Conservation (phyloP, 2,113 vertebrate genomes). For the Aplodontia rufa region DNA sequence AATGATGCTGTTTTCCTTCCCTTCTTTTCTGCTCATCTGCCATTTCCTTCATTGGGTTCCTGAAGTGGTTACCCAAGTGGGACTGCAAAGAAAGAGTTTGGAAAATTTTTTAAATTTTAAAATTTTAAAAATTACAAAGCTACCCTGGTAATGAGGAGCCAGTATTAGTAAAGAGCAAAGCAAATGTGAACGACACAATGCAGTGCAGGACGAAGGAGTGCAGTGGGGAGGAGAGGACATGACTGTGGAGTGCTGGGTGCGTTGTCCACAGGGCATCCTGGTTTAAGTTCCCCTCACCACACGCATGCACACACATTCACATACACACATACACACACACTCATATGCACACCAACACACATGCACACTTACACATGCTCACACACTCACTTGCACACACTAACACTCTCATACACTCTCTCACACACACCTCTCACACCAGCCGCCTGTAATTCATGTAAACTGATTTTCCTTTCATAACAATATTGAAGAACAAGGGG, state of each 20-base stretch:
- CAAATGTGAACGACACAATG: background rate
- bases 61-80: background rate
- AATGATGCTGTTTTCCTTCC: background rate
- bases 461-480: background rate
- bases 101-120: background rate
- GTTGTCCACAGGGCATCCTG: no score
- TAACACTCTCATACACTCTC: background rate
- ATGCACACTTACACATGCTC: accelerated
- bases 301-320: background rate
- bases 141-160: background rate
- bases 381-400: background rate
- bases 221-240: accelerated
- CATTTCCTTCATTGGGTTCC: background rate
- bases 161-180: background rate
- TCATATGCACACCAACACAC: background rate
- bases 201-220: background rate
- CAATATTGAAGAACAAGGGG: background rate
- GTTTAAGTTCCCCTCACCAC: background rate
- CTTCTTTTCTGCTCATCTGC: background rate
- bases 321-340: no score
- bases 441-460: background rate
- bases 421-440: accelerated
- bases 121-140: background rate
- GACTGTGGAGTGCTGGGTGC: background rate
- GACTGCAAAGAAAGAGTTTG: background rate